phyloP scores from a whole-genome alignment of 2,888 invertebrate genomes.

The Xestia c-nigrum region DNA sequence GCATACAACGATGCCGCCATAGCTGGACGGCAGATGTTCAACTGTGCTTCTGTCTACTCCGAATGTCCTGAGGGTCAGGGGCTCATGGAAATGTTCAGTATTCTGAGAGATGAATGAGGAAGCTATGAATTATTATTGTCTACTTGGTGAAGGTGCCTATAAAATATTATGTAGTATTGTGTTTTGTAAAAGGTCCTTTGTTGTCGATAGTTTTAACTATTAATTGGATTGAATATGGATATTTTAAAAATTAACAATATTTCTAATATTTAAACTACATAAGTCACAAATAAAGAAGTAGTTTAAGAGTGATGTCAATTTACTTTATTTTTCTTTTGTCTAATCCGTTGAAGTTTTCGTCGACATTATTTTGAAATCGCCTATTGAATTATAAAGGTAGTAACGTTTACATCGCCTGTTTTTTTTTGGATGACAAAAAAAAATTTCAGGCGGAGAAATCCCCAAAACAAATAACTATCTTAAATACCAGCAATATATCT shows the following conservation, averaged over 20 bases:
- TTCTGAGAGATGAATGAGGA: constrained; percentile 76
- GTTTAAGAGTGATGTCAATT: neutral
- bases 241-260: neutral
- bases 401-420: no score
- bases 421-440: no score
- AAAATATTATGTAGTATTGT: neutral
- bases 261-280: neutral
- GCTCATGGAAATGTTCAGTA: constrained; percentile 91
- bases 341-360: neutral
- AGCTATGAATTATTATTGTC: neutral
- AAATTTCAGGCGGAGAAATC: neutral
- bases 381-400: neutral
- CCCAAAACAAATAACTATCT: constrained; percentile 21
- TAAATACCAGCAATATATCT: constrained; percentile 41
- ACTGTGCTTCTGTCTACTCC: constrained; percentile 91
- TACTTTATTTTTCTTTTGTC: constrained; percentile 2
- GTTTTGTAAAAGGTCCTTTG: neutral
- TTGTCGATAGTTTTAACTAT: neutral
- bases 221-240: neutral
- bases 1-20: constrained; percentile 91
- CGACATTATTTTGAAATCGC: neutral
- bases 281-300: neutral
- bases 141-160: neutral
- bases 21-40: constrained; percentile 92
- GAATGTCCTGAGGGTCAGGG: constrained; percentile 91